phyloP scores from a whole-genome alignment of 2,113 vertebrate genomes.

The Triplophysa siluroides region DNA sequence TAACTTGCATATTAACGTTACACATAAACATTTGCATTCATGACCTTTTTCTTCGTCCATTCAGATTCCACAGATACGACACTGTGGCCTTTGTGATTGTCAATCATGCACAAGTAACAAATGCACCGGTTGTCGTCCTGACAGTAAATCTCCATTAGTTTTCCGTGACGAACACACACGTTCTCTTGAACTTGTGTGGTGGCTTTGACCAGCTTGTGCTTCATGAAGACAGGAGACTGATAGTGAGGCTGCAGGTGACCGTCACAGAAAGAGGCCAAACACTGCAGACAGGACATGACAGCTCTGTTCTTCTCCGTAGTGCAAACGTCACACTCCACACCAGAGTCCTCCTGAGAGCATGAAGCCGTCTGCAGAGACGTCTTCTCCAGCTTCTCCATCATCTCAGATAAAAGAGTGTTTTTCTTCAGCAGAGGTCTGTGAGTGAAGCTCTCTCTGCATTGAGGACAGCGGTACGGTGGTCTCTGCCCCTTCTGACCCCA shows the following conservation, averaged over 20 bases:
- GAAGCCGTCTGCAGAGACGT: background rate
- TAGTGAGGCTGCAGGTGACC: constrained; percentile 38
- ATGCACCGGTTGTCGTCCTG: constrained; percentile 7
- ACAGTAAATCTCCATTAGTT: constrained; percentile 35
- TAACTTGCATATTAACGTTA: background rate
- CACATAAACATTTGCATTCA: background rate
- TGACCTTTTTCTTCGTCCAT: background rate
- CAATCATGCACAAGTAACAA: constrained; percentile 28
- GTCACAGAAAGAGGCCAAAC: constrained; percentile 40
- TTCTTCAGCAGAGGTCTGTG: constrained; percentile 39
- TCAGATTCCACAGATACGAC: constrained; percentile 9
- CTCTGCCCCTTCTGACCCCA: background rate
- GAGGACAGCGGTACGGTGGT: constrained; percentile 31
- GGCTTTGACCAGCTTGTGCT: constrained; percentile 16
- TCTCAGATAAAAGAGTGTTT: constrained; percentile 34
- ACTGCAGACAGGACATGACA: constrained; percentile 38
- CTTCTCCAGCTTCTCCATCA: constrained; percentile 41
- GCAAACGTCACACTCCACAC: constrained; percentile 40
- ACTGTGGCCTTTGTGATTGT: constrained; percentile 3
- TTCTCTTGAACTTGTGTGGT: constrained; percentile 7
- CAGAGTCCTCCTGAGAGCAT: background rate
- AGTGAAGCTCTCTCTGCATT: constrained; percentile 39
- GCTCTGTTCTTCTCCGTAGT: constrained; percentile 30
- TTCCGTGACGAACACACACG: constrained; percentile 13
- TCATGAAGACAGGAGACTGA: constrained; percentile 38